phyloP scores from a whole-genome alignment of 1,140 invertebrate species.

The Cydia pomonella region DNA sequence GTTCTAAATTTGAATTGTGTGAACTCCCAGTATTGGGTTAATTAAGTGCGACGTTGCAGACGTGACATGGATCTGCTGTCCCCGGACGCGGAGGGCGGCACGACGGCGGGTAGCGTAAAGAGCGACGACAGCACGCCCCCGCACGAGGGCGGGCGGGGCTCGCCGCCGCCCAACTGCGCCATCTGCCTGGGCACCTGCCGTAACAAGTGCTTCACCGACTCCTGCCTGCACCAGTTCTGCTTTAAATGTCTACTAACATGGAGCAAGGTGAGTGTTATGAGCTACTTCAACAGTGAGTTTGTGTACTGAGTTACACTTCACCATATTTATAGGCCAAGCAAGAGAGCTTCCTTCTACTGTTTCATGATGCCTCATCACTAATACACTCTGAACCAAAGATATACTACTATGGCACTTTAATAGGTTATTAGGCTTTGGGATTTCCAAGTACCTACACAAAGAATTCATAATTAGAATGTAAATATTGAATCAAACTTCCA shows the following conservation, averaged over 20 bases:
- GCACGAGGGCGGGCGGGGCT: slow-evolving; percentile 74
- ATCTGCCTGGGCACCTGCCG: slow-evolving; percentile 93
- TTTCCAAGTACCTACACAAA: no score
- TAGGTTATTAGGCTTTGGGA: no score
- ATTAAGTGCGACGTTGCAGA: neutral
- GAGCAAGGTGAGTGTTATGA: slow-evolving; percentile 88
- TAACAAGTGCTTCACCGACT: slow-evolving; percentile 95
- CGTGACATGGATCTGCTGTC: slow-evolving; percentile 61
- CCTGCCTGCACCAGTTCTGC: slow-evolving; percentile 96
- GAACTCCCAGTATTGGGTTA: neutral
- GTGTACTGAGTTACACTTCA: no score
- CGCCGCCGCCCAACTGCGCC: slow-evolving; percentile 92
- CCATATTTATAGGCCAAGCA: no score
- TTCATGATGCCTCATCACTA: no score
- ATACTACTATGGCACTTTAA: no score
- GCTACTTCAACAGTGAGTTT: neutral
- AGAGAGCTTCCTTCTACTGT: no score
- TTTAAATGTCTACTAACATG: slow-evolving; percentile 95
- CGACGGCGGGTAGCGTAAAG: slow-evolving; percentile 57
- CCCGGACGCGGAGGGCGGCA: slow-evolving; percentile 46
- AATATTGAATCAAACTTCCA: no score
- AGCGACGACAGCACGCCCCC: slow-evolving; percentile 66
- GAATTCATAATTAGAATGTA: no score
- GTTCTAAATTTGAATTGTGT: neutral
- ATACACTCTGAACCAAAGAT: no score